Base-by-base conservation (phyloP, 2,888 invertebrate genomes). In the Meganola albula region DNA sequence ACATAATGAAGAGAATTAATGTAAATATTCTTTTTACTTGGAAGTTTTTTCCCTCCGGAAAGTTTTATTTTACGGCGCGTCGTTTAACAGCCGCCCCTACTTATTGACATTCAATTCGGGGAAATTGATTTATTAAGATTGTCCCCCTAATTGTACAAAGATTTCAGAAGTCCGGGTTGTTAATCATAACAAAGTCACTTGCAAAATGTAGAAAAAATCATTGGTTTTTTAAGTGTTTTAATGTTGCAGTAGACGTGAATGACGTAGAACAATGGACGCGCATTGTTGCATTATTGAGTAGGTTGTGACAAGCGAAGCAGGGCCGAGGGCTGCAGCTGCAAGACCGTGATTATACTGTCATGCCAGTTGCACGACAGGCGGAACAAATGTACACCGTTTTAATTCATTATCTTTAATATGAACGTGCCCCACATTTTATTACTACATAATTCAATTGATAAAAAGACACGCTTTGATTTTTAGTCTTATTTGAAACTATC, bases 1-100 rank as follows among this genome's bases (percentile, higher is more conserved):
- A 87, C 87, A 85, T 87, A 86, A 87, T 87, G 87, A 87, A 86
- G 83, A 78, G 87, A 86, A 87, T 87, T 87, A 85, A 87, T 87
- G 87, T 86, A 87, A 87, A 87, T 87, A 87, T 87, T 85, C 84
- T 85, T 85, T 83, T 83, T 75, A 63, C 73, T 69, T 58, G 63
- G 69, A 83, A 80, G 69, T 84, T 84, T 74, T 66, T 77, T 72
- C 83, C 84, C 83, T 79, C 79, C 79, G 76, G 74, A 82, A 85
- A 85, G 85, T 85, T 85, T 84, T 84, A 84, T 83, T 85, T 84
- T 75, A 80, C 79, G 74, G 74, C 72, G 78, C 74, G 79, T 77
- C 85, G 79, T 85, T 83, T 83, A 82, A 84, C 84, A 79, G 73
- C 68, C 79, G 74, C 73, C 83, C 84, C 85, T 75, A 77, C 83